phyloP scores from a whole-genome alignment of 2,888 invertebrate species.

The Timema cristinae region DNA sequence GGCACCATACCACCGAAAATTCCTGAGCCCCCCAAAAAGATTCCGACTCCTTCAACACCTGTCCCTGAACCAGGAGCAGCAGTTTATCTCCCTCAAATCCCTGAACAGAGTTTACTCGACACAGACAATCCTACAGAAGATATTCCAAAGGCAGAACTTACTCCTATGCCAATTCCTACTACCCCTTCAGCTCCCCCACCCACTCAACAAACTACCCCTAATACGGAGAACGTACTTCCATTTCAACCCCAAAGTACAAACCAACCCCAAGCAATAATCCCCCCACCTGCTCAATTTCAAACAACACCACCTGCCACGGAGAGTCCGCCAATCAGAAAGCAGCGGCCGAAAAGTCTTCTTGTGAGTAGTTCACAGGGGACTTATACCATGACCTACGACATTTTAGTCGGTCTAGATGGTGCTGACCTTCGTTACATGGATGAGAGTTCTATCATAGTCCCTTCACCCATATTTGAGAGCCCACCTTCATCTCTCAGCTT shows the following conservation, averaged over 20 bases:
- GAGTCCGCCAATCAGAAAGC: slow-evolving; percentile 36
- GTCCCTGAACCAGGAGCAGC: slow-evolving; percentile 42
- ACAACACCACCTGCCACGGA: slow-evolving; percentile 34
- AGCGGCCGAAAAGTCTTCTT: slow-evolving; percentile 50
- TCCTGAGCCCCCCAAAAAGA: slow-evolving; percentile 33
- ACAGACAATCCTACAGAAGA: slow-evolving; percentile 53
- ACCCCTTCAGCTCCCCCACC: slow-evolving; percentile 18
- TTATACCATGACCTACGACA: slow-evolving; percentile 59
- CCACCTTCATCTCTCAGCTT: slow-evolving; percentile 64
- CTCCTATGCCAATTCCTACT: neutral
- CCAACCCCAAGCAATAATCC: slow-evolving; percentile 60
- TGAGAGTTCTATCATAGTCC: slow-evolving; percentile 78
- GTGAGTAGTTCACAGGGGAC: slow-evolving; percentile 49
- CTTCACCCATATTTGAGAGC: slow-evolving; percentile 75
- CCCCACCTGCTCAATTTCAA: slow-evolving; percentile 69
- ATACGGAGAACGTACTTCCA: neutral
- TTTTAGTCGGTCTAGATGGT: slow-evolving; percentile 73
- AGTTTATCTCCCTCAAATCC: slow-evolving; percentile 54
- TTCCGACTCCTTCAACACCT: slow-evolving; percentile 25
- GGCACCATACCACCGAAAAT: slow-evolving; percentile 42
- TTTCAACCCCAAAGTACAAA: slow-evolving; percentile 25
- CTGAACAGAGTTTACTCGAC: slow-evolving; percentile 60
- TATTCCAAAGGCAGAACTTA: slow-evolving; percentile 41
- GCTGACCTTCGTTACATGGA: slow-evolving; percentile 90
- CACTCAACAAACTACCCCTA: slow-evolving; percentile 16